These are phyloP conservation scores for Tringa solitaria DNA, from an alignment of 2,113 vertebrate genomes.

Conservation along the genomic window DNA sequence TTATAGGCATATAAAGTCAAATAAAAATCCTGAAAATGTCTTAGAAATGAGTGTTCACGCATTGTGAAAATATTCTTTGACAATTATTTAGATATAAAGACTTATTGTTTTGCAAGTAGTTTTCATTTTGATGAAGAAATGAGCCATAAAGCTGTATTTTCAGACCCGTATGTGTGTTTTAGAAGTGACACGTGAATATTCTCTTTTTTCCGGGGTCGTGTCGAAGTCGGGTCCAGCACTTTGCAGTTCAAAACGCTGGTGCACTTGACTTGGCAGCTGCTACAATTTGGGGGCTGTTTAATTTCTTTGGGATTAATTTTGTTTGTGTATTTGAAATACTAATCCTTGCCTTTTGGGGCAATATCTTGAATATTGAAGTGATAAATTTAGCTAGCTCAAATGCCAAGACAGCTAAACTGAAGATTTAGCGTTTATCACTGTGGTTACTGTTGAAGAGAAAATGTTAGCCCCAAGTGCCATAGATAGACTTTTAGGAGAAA, in stretches of 20 bases:
- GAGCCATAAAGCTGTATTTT: neutral
- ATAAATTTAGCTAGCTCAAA: neutral
- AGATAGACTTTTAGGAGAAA: neutral
- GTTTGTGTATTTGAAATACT: neutral
- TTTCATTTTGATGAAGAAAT: neutral
- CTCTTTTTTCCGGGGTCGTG: rapidly evolving
- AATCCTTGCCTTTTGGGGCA: neutral
- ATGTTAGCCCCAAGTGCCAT: neutral
- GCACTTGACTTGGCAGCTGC: neutral
- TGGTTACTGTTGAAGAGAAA: neutral
- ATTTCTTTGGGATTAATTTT: neutral
- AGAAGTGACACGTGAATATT: rapidly evolving
- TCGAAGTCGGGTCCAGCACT: rapidly evolving
- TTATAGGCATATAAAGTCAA: neutral
- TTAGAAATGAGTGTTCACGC: neutral
- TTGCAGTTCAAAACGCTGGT: neutral
- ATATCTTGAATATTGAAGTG: neutral
- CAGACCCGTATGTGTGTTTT: neutral
- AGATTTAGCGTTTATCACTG: neutral
- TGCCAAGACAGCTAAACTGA: neutral
- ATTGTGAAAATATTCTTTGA: neutral
- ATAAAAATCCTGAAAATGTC: neutral
- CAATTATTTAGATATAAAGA: neutral
- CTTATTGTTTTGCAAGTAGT: neutral
- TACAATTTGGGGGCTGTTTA: neutral